phyloP scores from a whole-genome alignment of 2,113 vertebrate species.

The Pipra filicauda region DNA sequence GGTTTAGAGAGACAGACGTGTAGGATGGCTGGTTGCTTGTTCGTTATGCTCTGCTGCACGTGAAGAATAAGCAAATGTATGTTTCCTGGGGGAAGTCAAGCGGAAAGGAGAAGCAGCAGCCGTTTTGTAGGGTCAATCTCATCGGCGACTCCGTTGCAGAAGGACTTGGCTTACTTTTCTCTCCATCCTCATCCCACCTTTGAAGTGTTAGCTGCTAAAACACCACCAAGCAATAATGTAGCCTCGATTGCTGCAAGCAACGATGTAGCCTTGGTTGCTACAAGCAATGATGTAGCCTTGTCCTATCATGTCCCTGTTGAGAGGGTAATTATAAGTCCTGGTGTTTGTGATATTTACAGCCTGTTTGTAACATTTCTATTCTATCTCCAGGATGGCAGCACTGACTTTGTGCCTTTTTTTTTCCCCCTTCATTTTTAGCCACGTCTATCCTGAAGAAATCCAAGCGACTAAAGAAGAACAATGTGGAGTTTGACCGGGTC shows the following conservation, averaged over 20 bases:
- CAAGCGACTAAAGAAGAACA: conserved; percentile 79
- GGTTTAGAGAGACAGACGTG: background rate
- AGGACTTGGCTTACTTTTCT: background rate
- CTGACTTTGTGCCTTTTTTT: background rate
- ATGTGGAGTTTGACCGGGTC: conserved; percentile 89
- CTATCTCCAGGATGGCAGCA: background rate
- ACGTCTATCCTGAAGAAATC: conserved; percentile 90
- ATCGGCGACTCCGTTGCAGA: fast-evolving
- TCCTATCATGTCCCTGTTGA: background rate
- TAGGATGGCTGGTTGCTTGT: background rate
- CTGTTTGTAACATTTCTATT: background rate
- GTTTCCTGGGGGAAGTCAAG: conserved; percentile 8
- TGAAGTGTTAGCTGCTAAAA: background rate
- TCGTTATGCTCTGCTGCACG: background rate
- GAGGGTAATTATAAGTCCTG: background rate
- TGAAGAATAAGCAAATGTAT: conserved; percentile 3
- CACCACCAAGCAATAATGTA: background rate
- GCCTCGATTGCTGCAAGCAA: too few species aligned
- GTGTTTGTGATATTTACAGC: background rate
- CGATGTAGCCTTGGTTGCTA: background rate
- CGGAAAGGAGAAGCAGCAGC: background rate
- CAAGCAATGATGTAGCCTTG: background rate
- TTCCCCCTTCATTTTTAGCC: conserved; percentile 67
- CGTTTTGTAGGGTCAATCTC: background rate
- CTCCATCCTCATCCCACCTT: background rate